Evolutionary conservation across 1,140 invertebrate species (phyloP).

Genomic region (Planococcus citri): DNA sequence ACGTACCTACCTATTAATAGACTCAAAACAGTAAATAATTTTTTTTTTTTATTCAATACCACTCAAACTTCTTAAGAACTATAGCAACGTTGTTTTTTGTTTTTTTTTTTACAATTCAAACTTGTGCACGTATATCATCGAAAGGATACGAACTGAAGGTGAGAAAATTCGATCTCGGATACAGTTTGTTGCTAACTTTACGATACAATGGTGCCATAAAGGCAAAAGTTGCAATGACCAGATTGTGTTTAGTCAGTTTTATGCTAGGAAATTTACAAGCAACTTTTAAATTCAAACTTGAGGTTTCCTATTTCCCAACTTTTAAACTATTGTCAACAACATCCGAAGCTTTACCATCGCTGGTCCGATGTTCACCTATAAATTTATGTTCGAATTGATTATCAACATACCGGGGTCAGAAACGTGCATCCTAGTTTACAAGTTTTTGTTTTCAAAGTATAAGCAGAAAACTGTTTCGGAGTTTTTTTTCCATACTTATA

Average conservation of each 20-base stretch:
- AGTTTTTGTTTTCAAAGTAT: neutral
- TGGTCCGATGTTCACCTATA: neutral
- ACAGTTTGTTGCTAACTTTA: too few species aligned
- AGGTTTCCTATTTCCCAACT: neutral
- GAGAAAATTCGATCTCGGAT: too few species aligned
- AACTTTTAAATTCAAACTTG: constrained; percentile 4
- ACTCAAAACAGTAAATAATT: too few species aligned
- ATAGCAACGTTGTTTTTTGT: too few species aligned
- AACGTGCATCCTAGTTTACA: neutral
- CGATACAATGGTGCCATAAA: neutral
- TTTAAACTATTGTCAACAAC: neutral
- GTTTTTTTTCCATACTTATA: neutral
- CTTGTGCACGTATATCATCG: too few species aligned
- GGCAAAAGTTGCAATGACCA: neutral
- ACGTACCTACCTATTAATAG: too few species aligned
- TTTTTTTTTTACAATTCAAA: too few species aligned
- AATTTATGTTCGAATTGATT: neutral
- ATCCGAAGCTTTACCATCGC: neutral
- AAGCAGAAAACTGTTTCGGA: neutral
- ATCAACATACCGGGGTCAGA: neutral
- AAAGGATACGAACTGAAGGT: too few species aligned
- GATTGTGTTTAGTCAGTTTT: neutral
- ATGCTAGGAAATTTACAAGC: neutral
- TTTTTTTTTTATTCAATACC: too few species aligned
- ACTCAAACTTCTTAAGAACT: too few species aligned